phyloP scores from a whole-genome alignment of 2,113 vertebrate species.

The Mirounga angustirostris region DNA sequence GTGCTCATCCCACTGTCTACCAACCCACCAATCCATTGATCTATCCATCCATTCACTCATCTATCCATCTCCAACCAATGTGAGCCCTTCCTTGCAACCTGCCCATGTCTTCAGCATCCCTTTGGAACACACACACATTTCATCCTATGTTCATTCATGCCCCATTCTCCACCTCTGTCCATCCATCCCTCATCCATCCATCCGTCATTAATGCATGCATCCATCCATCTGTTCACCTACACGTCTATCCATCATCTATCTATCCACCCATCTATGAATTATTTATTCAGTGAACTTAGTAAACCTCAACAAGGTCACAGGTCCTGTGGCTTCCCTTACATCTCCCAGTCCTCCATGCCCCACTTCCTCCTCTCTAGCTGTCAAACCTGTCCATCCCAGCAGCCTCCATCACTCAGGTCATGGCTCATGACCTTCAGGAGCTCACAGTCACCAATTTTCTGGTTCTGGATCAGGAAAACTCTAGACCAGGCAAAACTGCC shows the following conservation, averaged over 20 bases:
- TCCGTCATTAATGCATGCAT: background rate
- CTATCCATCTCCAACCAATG: background rate
- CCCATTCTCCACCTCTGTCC: background rate
- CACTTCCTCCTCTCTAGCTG: background rate
- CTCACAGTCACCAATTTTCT: background rate
- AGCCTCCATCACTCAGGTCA: background rate
- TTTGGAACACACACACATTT: background rate
- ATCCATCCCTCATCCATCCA: no score
- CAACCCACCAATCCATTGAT: background rate
- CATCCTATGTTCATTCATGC: background rate
- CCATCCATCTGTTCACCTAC: no score
- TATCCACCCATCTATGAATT: background rate
- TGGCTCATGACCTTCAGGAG: background rate
- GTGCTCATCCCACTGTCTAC: no score
- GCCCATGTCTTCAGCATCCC: background rate
- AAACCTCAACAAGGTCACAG: background rate
- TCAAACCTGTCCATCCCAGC: background rate
- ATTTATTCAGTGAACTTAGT: background rate
- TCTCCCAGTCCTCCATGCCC: fast-evolving
- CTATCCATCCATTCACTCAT: background rate
- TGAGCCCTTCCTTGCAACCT: background rate
- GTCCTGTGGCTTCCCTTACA: background rate
- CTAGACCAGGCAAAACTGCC: background rate
- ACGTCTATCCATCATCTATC: background rate
- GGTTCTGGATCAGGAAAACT: background rate